phyloP scores from a whole-genome alignment of 2,113 vertebrate genomes.

The Sinocyclocheilus anophthalmus region DNA sequence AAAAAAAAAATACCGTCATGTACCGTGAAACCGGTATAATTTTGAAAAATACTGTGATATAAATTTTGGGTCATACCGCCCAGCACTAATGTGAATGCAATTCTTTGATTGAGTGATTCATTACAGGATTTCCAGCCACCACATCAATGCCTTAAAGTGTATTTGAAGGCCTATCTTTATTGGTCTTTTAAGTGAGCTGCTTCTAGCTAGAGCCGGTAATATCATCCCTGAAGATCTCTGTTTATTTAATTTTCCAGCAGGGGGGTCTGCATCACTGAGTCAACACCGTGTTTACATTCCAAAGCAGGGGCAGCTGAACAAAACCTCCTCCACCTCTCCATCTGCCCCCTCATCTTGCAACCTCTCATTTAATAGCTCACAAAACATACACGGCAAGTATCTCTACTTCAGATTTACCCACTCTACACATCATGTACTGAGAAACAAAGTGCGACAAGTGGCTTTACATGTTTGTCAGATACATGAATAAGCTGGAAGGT shows the following conservation, averaged over 20 bases:
- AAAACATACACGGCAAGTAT: neutral
- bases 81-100: neutral
- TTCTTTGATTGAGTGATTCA: neutral
- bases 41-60: no score
- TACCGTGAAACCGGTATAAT: no score
- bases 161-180: constrained; percentile 17
- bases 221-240: constrained; percentile 24
- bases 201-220: constrained; percentile 1
- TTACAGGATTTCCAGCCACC: neutral
- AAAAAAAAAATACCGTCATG: no score
- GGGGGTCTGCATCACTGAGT: constrained; percentile 40
- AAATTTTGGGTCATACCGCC: no score
- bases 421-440: no score
- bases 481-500: neutral
- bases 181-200: constrained; percentile 15
- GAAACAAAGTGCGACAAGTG: neutral
- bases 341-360: constrained; percentile 13
- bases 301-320: constrained; percentile 27
- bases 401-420: neutral
- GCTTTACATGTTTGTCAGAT: neutral
- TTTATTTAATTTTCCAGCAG: constrained; percentile 48
- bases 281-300: constrained; percentile 57
- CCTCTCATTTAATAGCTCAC: constrained; percentile 26
- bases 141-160: neutral
- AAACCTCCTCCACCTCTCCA: constrained; percentile 17